These are phyloP conservation scores for Planiliza haematocheilus DNA, from an alignment of 2,113 vertebrate species.

Conservation along the genomic window DNA sequence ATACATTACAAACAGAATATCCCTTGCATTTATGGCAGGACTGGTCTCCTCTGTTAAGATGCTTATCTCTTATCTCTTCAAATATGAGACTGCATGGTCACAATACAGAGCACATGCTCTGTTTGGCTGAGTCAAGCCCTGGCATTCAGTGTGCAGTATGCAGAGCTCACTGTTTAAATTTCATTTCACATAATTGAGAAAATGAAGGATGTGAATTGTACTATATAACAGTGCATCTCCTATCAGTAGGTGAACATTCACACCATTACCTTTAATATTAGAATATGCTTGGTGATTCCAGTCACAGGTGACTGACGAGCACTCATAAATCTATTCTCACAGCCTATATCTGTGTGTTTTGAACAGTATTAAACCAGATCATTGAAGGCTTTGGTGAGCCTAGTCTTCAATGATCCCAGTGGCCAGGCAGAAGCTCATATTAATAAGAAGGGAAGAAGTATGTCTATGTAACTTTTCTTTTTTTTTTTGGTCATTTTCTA, in stretches of 20 bases:
- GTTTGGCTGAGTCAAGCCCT: conserved; percentile 21
- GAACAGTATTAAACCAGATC: too few relatives aligned
- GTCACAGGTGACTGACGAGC: conserved; percentile 48
- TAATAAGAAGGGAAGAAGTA: too few relatives aligned
- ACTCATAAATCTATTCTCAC: conserved; percentile 37
- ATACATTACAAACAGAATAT: too few relatives aligned
- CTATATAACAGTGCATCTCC: not conserved
- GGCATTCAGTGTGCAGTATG: conserved; percentile 18
- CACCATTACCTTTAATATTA: conserved; percentile 28
- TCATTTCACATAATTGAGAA: conserved; percentile 22
- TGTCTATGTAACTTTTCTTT: not conserved
- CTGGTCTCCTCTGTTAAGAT: conserved; percentile 11
- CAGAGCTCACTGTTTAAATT: not conserved
- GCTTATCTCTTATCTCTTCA: conserved; percentile 49
- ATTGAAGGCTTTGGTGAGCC: too few relatives aligned
- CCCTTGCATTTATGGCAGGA: not conserved
- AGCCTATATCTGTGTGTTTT: too few relatives aligned
- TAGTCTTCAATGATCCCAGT: too few relatives aligned
- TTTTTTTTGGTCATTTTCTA: not conserved
- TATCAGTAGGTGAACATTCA: conserved; percentile 4
- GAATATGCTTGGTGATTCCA: conserved; percentile 22
- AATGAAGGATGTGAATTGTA: conserved; percentile 32
- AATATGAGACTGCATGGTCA: conserved; percentile 44
- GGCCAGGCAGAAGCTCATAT: too few relatives aligned
- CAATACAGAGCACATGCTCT: conserved; percentile 24